Percentiles rank a stretch among this genome's conserved stretches.
These are phyloP conservation scores for Cephalopachus bancanus DNA, from an alignment of 2,797 vertebrate species.

Conservation along the genomic window DNA sequence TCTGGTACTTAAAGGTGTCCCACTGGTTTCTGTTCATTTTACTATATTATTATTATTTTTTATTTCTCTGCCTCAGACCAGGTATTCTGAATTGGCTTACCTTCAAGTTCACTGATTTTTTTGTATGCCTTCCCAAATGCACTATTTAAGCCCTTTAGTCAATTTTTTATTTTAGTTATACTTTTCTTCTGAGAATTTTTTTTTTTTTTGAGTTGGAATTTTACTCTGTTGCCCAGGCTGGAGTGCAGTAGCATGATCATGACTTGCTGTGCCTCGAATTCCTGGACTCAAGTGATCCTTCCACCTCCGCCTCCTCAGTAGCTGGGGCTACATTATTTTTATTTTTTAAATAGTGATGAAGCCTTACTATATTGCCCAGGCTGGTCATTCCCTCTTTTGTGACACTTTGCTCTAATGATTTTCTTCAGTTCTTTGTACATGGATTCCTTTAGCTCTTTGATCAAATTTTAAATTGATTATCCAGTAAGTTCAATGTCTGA, in stretches of 20 bases:
- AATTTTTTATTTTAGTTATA: background rate
- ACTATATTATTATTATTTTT: background rate
- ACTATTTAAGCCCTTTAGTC: background rate
- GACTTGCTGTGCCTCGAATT: too few relatives aligned
- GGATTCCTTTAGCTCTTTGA: constrained; percentile 7
- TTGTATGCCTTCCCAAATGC: background rate
- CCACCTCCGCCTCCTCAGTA: too few relatives aligned
- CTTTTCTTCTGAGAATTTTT: background rate
- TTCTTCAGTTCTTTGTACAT: background rate
- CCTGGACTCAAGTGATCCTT: too few relatives aligned
- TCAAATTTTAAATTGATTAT: background rate
- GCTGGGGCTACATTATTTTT: too few relatives aligned
- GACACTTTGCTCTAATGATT: background rate
- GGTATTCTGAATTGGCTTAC: background rate
- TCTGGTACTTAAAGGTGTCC: background rate
- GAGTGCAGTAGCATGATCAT: too few relatives aligned
- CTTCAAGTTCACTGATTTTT: background rate
- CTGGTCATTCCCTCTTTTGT: background rate
- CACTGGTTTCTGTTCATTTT: background rate
- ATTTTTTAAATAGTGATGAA: too few relatives aligned
- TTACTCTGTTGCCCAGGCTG: too few relatives aligned
- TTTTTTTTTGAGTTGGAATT: too few relatives aligned
- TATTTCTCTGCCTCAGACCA: background rate
- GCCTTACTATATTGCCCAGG: too few relatives aligned
- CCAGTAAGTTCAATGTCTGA: background rate